Base-by-base conservation (phyloP, 2,888 invertebrate genomes). In the Deilephila porcellus region DNA sequence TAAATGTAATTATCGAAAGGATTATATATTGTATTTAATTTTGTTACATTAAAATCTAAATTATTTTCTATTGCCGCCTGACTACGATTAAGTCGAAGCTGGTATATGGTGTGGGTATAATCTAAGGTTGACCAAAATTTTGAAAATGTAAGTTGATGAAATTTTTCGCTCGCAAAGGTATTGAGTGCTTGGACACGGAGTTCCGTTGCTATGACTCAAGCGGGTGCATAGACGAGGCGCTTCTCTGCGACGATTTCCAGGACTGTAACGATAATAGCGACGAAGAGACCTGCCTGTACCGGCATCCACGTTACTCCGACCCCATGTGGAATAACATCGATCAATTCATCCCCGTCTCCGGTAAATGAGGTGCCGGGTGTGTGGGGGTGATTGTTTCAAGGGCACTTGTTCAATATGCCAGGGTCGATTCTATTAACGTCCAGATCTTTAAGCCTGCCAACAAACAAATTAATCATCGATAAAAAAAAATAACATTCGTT, bases 221-320 rank as follows among this genome's bases (percentile, higher is more conserved):
- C 87, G 93, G 95, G 88, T 97, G 97, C 93, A 93, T 97, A 85
- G 92, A 95, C 78, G 85, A 90, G 82, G 86, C 89, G 77, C 89
- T 93, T 80, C 88, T 95, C 78, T 97, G 97, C 93, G 96, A 97
- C 88, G 95, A 95, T 82, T 83, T 84, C 83, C 85, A 86, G 80
- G 95, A 97, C 89, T 97, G 97, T 92, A 88, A 83, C 79, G 96
- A 97, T 87, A 88, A 92, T 85, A 96, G 96, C 82, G 97, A 97
- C 88, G 97, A 97, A 89, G 89, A 90, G 81, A 91, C 94, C 89
- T 96, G 96, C 90, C 87, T 95, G 86, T 89, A 90, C 85, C 87
- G 90, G 86, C 89, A 92, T 84, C 95, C 95, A 81, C 90, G 89
- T 73, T 82, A 84, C 76, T 82, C 84, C 74, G 81, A 71, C n/a